phyloP scores from a whole-genome alignment of 2,113 vertebrate species.

The Struthio camelus region DNA sequence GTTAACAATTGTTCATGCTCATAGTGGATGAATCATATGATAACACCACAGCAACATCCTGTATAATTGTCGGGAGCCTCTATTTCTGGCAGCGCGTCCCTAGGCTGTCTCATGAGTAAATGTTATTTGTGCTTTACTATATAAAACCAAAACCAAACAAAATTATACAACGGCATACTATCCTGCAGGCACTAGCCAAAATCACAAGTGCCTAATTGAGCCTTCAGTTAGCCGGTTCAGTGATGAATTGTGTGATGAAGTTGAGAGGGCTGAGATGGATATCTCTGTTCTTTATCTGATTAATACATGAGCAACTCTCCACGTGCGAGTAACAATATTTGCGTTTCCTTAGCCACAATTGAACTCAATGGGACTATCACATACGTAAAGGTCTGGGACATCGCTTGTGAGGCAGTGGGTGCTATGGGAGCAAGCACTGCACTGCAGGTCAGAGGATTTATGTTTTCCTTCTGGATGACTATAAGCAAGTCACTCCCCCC shows the following conservation, averaged over 20 bases:
- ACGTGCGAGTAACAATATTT: conserved; percentile 5
- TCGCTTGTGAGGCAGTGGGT: not conserved
- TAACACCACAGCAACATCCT: conserved; percentile 78
- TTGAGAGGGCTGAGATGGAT: not conserved
- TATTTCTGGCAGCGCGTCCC: conserved; percentile 73
- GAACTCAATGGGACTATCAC: not conserved
- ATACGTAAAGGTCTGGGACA: not conserved
- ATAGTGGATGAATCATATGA: conserved; percentile 74
- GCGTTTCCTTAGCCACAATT: conserved; percentile 16
- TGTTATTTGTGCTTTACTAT: conserved; percentile 51
- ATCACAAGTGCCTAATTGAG: not conserved
- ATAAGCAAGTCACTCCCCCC: not conserved
- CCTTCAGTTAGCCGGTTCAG: not conserved
- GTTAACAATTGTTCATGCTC: conserved; percentile 69
- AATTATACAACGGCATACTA: not conserved
- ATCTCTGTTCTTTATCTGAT: not conserved
- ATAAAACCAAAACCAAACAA: not conserved
- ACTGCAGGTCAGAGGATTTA: not conserved
- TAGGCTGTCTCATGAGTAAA: conserved; percentile 74
- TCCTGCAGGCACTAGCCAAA: not conserved
- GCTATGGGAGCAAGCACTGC: not conserved
- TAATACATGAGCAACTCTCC: not conserved
- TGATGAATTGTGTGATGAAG: not conserved
- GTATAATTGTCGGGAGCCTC: conserved; percentile 70
- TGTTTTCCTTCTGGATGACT: not conserved